Percentiles rank a stretch among this genome's conserved stretches.
Evolutionary conservation across 2,888 invertebrate species (phyloP).

Genomic region (Mythimna albipuncta): DNA sequence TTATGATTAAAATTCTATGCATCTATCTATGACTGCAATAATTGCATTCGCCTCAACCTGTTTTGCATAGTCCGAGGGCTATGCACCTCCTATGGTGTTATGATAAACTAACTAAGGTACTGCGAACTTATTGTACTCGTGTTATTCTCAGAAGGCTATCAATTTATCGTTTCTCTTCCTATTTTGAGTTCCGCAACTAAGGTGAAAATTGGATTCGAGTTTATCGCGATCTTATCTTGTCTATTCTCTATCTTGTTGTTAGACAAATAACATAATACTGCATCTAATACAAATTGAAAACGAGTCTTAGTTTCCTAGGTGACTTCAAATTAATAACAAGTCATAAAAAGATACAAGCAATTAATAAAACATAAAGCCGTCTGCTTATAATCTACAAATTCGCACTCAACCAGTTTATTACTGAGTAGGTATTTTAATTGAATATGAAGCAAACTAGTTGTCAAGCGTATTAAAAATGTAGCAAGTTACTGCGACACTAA

Average conservation of each 20-base stretch:
- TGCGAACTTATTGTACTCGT: conserved; percentile 55
- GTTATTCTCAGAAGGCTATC: conserved; percentile 60
- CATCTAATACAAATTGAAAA: conserved; percentile 8
- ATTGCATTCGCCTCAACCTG: conserved; percentile 74
- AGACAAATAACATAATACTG: background rate
- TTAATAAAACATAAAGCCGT: conserved; percentile 35
- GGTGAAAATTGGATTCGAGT: conserved; percentile 33
- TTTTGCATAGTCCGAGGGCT: conserved; percentile 63
- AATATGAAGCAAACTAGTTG: conserved; percentile 10
- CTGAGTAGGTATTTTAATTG: conserved; percentile 23
- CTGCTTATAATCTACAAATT: conserved; percentile 29
- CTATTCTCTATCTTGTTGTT: background rate
- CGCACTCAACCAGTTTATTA: conserved; percentile 29
- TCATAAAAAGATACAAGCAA: conserved; percentile 38
- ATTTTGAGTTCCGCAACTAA: conserved; percentile 35
- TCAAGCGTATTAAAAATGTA: conserved; percentile 25
- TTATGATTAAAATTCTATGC: conserved; percentile 81
- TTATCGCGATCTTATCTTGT: conserved; percentile 8
- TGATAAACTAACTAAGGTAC: conserved; percentile 65
- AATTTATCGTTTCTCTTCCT: conserved; percentile 55
- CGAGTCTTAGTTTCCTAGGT: conserved; percentile 10
- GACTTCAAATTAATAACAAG: conserved; percentile 21
- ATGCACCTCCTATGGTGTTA: conserved; percentile 64
- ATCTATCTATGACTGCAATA: conserved; percentile 77
- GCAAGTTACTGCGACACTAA: conserved; percentile 15